phyloP scores from a whole-genome alignment of 2,797 vertebrate genomes.

The Pogonophryne albipinna region DNA sequence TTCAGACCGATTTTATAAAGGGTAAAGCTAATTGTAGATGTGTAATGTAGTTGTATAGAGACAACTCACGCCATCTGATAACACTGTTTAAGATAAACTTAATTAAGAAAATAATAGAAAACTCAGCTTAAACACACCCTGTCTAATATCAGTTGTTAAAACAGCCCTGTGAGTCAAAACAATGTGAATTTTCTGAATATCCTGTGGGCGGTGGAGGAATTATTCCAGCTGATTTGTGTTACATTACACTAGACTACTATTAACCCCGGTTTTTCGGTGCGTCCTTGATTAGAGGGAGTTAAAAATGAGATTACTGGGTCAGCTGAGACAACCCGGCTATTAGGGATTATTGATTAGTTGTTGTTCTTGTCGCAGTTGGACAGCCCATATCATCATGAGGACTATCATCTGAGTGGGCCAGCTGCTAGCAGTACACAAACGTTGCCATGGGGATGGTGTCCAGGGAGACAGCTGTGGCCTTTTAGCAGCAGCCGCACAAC shows the following conservation, averaged over 20 bases:
- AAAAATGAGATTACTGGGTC: slow-evolving; percentile 60
- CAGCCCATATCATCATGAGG: slow-evolving; percentile 67
- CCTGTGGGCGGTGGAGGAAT: slow-evolving; percentile 31
- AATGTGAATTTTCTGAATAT: slow-evolving; percentile 29
- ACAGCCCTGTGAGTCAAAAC: slow-evolving; percentile 41
- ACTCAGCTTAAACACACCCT: slow-evolving; percentile 46
- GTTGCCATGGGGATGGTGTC: slow-evolving; percentile 79
- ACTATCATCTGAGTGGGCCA: slow-evolving; percentile 60
- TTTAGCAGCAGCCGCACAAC: slow-evolving; percentile 72
- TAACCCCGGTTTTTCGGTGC: slow-evolving; percentile 48
- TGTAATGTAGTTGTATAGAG: slow-evolving; percentile 66
- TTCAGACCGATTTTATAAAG: slow-evolving; percentile 20
- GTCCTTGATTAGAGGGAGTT: slow-evolving; percentile 63
- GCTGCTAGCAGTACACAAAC: slow-evolving; percentile 67
- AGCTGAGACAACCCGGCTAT: slow-evolving; percentile 63
- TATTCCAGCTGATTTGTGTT: slow-evolving; percentile 45
- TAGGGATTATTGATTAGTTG: slow-evolving; percentile 78
- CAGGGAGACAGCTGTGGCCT: slow-evolving; percentile 79
- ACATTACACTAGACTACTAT: slow-evolving; percentile 45
- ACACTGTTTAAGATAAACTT: slow-evolving; percentile 67
- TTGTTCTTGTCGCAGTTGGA: slow-evolving; percentile 60
- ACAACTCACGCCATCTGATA: slow-evolving; percentile 57
- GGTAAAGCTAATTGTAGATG: neutral
- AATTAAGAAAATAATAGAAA: slow-evolving; percentile 66
- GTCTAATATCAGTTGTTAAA: slow-evolving; percentile 53